Percentiles rank a stretch among this genome's conserved stretches.
phyloP scores from a whole-genome alignment of 2,797 vertebrate genomes.

The Spinibarbus caldwelli region DNA sequence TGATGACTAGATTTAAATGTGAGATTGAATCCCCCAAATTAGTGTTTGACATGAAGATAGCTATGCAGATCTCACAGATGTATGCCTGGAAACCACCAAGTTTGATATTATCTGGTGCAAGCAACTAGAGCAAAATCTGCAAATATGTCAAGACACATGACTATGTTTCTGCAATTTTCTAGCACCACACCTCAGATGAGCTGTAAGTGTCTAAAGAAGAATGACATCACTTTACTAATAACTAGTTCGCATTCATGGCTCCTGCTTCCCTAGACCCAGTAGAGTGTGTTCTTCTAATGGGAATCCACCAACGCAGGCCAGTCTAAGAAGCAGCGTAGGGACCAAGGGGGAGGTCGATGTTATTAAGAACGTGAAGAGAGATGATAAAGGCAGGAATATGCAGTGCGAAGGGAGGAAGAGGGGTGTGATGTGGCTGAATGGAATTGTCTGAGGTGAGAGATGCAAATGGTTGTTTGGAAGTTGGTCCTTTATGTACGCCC shows the following conservation, averaged over 20 bases:
- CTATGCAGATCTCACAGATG: background rate
- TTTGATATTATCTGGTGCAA: background rate
- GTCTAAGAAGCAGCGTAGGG: background rate
- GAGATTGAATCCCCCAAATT: background rate
- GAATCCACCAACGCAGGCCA: background rate
- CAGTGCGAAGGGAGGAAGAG: constrained; percentile 81
- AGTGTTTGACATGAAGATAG: background rate
- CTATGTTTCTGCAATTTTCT: background rate
- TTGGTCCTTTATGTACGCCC: constrained; percentile 30
- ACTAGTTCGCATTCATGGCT: background rate
- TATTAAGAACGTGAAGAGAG: constrained; percentile 68
- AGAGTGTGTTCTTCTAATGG: constrained; percentile 12
- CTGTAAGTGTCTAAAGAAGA: background rate
- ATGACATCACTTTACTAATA: background rate
- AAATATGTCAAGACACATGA: background rate
- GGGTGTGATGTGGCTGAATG: constrained; percentile 77
- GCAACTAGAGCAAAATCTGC: background rate
- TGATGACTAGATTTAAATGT: constrained; percentile 29
- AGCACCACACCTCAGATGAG: background rate
- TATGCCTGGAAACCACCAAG: background rate
- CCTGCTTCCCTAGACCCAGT: background rate
- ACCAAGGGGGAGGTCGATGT: background rate
- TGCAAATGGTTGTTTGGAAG: constrained; percentile 68
- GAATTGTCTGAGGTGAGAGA: constrained; percentile 75
- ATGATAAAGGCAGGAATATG: constrained; percentile 79